Percentiles rank a stretch among this genome's conserved stretches.
Conservation (phyloP, 2,888 invertebrate genomes). For the Bimastos eiseni region DNA sequence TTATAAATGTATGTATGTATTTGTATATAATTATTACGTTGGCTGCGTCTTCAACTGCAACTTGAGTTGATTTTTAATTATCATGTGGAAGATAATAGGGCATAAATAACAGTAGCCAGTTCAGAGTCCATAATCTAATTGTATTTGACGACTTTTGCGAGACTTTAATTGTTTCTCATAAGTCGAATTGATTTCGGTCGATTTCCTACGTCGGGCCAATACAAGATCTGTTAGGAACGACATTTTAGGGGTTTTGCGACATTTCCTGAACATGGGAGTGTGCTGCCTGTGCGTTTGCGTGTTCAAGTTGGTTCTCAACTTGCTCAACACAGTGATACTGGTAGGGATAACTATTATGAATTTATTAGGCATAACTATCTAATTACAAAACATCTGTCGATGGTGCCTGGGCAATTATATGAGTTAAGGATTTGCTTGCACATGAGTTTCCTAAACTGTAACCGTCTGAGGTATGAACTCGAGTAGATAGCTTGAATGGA, state of each 20-base stretch:
- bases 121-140: not conserved
- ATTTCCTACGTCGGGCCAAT: not conserved
- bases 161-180: not conserved
- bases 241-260: not conserved
- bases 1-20: too few species aligned
- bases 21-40: not conserved
- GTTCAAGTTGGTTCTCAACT: slow-evolving; percentile 27
- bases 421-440: too few species aligned
- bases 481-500: too few species aligned
- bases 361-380: not conserved
- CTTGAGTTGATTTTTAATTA: slow-evolving; percentile 1
- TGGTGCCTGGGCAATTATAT: too few species aligned
- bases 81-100: not conserved
- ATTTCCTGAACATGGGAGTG: not conserved
- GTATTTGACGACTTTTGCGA: not conserved
- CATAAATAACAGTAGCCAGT: not conserved
- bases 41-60: not conserved
- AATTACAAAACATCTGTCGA: too few species aligned
- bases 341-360: not conserved
- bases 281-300: slow-evolving; percentile 31
- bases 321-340: slow-evolving; percentile 31
- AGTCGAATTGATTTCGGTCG: not conserved
- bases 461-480: too few species aligned
- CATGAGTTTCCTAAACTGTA: too few species aligned
- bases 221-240: not conserved